These are phyloP conservation scores for Meteorus colon DNA, from an alignment of 2,888 invertebrate species.

Conservation along the genomic window DNA sequence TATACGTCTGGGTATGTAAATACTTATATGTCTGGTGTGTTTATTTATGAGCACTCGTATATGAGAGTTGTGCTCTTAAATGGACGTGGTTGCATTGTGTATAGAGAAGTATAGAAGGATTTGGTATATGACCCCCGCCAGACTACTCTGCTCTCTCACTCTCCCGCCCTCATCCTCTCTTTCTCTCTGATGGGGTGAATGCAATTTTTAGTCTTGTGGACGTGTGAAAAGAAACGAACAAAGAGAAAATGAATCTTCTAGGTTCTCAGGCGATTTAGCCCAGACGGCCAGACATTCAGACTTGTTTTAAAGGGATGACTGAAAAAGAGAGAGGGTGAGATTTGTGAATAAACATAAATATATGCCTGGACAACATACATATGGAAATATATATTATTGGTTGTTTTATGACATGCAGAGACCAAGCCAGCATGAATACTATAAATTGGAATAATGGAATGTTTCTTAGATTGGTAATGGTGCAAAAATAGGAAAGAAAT, in stretches of 20 bases:
- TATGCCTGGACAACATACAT: not conserved
- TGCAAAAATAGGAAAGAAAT: no score
- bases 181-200: conserved; percentile 37
- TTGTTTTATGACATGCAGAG: not conserved
- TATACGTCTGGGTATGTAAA: conserved; percentile 38
- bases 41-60: conserved; percentile 15
- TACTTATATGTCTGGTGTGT: conserved; percentile 33
- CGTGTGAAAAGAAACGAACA: conserved; percentile 68
- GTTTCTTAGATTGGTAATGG: no score
- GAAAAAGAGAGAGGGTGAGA: conserved; percentile 5
- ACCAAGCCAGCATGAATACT: no score
- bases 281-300: conserved; percentile 63
- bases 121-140: conserved; percentile 31
- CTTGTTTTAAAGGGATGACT: conserved; percentile 66
- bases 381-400: conserved; percentile 4
- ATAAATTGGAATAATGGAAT: no score
- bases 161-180: not conserved
- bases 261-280: conserved; percentile 64
- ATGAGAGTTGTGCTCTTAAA: conserved; percentile 51
- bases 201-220: conserved; percentile 51
- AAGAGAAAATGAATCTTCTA: conserved; percentile 67
- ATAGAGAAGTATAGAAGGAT: not conserved
- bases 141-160: conserved; percentile 10
- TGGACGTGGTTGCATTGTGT: conserved; percentile 46
- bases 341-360: conserved; percentile 20